These are phyloP conservation scores for Melangyna quadrimaculata DNA, from an alignment of 2,888 invertebrate species.

Conservation along the genomic window DNA sequence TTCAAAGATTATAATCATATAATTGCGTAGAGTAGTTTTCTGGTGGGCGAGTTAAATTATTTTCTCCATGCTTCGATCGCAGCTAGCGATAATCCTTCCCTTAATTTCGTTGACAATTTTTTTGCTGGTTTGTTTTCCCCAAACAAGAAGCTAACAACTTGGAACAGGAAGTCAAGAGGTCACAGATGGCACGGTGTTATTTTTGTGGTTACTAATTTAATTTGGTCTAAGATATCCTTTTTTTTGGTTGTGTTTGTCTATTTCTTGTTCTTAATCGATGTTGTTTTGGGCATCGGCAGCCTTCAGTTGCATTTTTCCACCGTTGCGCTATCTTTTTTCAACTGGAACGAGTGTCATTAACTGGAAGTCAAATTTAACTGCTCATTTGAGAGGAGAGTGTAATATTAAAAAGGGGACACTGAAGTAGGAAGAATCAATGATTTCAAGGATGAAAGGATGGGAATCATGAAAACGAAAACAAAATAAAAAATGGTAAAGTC, in stretches of 20 bases:
- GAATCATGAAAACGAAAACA: background rate
- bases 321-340: conserved; percentile 3
- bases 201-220: conserved; percentile 55
- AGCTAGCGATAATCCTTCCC: conserved; percentile 42
- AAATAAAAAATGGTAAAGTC: background rate
- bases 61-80: conserved; percentile 26
- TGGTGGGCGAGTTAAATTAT: conserved; percentile 36
- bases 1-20: conserved; percentile 52
- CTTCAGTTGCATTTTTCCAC: conserved; percentile 45
- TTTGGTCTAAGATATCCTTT: conserved; percentile 35
- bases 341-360: conserved; percentile 67
- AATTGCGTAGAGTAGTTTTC: too few species aligned
- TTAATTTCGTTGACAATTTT: conserved; percentile 15
- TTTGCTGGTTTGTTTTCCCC: conserved; percentile 18
- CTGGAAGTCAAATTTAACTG: conserved; percentile 62
- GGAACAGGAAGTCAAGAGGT: conserved; percentile 46
- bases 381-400: conserved; percentile 8
- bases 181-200: conserved; percentile 60
- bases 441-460: conserved; percentile 52
- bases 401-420: background rate
- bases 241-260: background rate
- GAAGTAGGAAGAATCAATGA: background rate
- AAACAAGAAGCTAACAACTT: conserved; percentile 19
- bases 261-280: conserved; percentile 21
- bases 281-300: conserved; percentile 8